Evolutionary conservation across 53 echinoderm and acorn worm species (phyloP), one percentile per base, ranked within the genome.

Genomic region (Zoroaster sp.): DNA sequence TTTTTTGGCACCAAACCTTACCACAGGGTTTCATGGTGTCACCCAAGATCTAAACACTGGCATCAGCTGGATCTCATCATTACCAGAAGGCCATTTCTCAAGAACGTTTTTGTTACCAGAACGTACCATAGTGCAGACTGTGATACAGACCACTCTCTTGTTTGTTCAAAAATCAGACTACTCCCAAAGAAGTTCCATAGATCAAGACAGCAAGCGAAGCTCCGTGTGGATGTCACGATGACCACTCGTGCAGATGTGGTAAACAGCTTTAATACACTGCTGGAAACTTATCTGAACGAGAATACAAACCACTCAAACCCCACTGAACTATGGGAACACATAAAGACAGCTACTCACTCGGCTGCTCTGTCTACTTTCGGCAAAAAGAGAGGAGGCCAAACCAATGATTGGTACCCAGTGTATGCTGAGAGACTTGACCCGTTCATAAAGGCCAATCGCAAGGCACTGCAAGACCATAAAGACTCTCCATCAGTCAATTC

Each of bases 1-100:
- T 87, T 47, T 47, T 91, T 87, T 54, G 18, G 32, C 5, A 69
- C 85, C 4, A 72, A 88, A 38, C 69, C 78, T n/a, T 14, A 43
- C 11, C 80, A 91, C 81, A 70, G 43, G 23, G 80, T 88, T 4
- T 83, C 87, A 11, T n/a, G n/a, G n/a, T n/a, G n/a, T n/a, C n/a
- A n/a, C n/a, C n/a, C n/a, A n/a, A n/a, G n/a, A n/a, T n/a, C n/a
- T n/a, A n/a, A n/a, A n/a, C n/a, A n/a, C n/a, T 87, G 91, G 77
- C 74, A 90, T 39, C 90, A 83, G 74, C n/a, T 72, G 54, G 83
- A 83, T 80, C 63, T 83, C 15, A 18, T 80, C 40, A 44, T 90
- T 30, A 39, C 37, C 21, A 76, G 81, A 32, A 45, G 40, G 28
- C 43, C 66, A 28, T n/a, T 35, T 3, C 32, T 66, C 18, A 67